Evolutionary conservation across 2,888 invertebrate genomes (phyloP).

Genomic region (Eledona agricola): DNA sequence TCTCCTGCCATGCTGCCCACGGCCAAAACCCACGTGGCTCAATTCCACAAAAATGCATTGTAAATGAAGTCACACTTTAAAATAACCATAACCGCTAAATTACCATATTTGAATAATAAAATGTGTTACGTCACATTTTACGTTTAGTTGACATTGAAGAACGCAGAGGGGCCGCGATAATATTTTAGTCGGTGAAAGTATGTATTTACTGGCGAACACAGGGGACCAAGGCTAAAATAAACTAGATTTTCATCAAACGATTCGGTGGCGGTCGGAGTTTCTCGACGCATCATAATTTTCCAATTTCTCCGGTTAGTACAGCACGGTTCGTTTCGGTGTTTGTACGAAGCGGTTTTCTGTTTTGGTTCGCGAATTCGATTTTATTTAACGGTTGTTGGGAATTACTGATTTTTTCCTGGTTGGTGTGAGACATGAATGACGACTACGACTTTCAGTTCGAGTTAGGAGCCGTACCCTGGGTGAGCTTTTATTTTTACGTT

Average conservation of each 20-base stretch:
- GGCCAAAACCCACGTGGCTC: too few relatives aligned
- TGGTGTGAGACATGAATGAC: conserved; percentile 45
- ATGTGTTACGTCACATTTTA: too few relatives aligned
- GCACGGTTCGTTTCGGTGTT: conserved; percentile 36
- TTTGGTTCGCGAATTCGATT: background rate
- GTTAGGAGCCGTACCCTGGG: conserved; percentile 58
- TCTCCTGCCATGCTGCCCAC: too few relatives aligned
- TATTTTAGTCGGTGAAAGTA: conserved; percentile 10
- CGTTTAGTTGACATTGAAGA: too few relatives aligned
- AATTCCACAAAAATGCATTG: too few relatives aligned
- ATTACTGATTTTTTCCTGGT: background rate
- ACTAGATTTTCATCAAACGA: conserved; percentile 26
- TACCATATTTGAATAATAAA: too few relatives aligned
- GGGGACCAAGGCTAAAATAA: conserved; percentile 49
- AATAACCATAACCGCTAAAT: too few relatives aligned
- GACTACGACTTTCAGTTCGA: conserved; percentile 59
- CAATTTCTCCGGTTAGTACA: conserved; percentile 34
- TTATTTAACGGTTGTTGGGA: conserved; percentile 5
- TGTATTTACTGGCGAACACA: conserved; percentile 7
- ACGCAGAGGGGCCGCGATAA: background rate
- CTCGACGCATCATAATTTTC: conserved; percentile 18
- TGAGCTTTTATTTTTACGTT: conserved; percentile 23
- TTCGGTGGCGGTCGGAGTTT: conserved; percentile 8
- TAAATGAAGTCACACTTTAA: too few relatives aligned
- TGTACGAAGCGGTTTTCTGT: conserved; percentile 7